Evolutionary conservation across 2,888 invertebrate genomes (phyloP).

Genomic region (Lingula anatina): DNA sequence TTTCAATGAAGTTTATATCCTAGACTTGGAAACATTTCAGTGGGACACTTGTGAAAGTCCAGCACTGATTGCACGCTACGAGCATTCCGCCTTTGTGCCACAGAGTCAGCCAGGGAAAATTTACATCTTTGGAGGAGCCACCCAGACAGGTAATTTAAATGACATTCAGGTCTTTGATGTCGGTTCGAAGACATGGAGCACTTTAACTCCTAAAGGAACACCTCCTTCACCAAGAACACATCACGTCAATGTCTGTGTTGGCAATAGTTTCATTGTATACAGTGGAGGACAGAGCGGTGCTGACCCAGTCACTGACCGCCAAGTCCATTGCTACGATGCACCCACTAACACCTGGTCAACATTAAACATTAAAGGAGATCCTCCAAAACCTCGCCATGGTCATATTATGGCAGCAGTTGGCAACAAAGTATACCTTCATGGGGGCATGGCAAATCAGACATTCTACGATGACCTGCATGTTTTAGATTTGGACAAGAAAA

Average conservation of each 20-base stretch:
- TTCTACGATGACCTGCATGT: constrained; percentile 49
- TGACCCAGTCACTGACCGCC: constrained; percentile 44
- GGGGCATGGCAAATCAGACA: constrained; percentile 46
- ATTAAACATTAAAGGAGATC: constrained; percentile 31
- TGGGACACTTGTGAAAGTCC: constrained; percentile 43
- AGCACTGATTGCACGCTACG: constrained; percentile 45
- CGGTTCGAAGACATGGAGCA: constrained; percentile 28
- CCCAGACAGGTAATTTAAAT: constrained; percentile 44
- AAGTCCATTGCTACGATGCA: constrained; percentile 42
- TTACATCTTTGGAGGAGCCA: constrained; percentile 49
- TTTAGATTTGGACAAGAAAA: constrained; percentile 35
- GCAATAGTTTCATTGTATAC: constrained; percentile 43
- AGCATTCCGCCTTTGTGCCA: constrained; percentile 44
- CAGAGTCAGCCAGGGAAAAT: constrained; percentile 28
- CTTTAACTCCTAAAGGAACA: constrained; percentile 21
- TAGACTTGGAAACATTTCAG: constrained; percentile 39
- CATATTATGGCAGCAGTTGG: constrained; percentile 42
- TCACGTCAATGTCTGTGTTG: constrained; percentile 32
- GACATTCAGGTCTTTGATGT: constrained; percentile 44
- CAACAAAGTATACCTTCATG: constrained; percentile 43
- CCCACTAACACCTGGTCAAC: constrained; percentile 33
- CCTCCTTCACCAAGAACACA: constrained; percentile 43
- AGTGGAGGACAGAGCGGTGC: constrained; percentile 46
- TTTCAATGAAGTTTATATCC: constrained; percentile 41
- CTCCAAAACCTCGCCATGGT: constrained; percentile 49